Conservation (phyloP, 2,113 vertebrate species). For the Petroica traversi region DNA sequence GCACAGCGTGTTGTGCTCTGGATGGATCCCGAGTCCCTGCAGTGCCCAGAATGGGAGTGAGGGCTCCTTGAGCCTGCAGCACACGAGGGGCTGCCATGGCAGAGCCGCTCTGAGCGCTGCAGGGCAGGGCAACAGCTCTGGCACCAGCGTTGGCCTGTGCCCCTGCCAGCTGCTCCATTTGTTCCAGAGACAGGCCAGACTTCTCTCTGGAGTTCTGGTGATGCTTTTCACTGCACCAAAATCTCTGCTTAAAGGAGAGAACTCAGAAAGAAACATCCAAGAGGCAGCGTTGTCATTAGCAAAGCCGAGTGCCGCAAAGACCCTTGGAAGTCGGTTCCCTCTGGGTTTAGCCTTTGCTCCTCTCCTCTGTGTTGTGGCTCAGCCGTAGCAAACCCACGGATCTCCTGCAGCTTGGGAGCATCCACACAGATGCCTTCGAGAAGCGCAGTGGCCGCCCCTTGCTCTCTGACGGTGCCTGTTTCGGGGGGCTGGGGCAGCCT, state of each 20-base stretch:
- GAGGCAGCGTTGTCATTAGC: accelerated
- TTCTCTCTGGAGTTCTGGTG: not conserved
- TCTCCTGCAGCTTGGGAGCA: not conserved
- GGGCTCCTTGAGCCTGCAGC: accelerated
- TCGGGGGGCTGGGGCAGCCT: not conserved
- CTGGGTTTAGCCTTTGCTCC: not conserved
- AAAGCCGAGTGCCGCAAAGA: not conserved
- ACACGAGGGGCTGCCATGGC: not conserved
- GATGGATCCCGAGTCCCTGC: not conserved
- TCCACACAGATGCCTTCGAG: not conserved
- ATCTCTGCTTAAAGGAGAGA: not conserved
- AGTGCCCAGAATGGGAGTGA: accelerated
- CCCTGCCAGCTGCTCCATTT: not conserved
- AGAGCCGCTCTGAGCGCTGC: accelerated
- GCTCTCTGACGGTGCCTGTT: not conserved
- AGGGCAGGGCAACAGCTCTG: not conserved
- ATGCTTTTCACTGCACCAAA: not conserved
- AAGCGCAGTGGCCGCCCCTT: not conserved
- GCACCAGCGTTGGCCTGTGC: accelerated
- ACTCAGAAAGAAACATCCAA: not conserved
- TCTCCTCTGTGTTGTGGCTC: not conserved
- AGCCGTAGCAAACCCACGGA: not conserved
- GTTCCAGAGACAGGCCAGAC: not conserved
- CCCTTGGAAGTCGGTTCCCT: not conserved
- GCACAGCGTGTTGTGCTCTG: not conserved